Base-by-base conservation (phyloP, 1,140 invertebrate species). In the Tenebrio molitor region DNA sequence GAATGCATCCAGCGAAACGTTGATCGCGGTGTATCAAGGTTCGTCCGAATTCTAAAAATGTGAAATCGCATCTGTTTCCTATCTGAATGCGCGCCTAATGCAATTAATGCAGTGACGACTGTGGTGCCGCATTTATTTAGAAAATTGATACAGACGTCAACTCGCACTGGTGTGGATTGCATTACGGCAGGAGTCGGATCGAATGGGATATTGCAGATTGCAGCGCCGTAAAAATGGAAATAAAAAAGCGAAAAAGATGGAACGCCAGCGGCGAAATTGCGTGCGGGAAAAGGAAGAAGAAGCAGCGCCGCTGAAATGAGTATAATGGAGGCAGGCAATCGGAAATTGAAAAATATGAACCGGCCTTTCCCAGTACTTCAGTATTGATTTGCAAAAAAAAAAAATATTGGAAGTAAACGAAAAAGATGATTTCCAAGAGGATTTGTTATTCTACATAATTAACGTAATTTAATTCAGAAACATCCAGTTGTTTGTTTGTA, bases 71-170 rank as follows among this genome's bases (percentile, higher is more conserved):
- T 58, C 50, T 58, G 50, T 21, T 58, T n/a, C 29, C n/a, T 29
- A 58, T 58, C 50, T 58, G 50, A 58, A 58, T 58, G 50, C 50
- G 21, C 50, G 50, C 21, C 50, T 29, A 58, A 58, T 58, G 50
- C 50, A 58, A 58, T 58, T 58, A 58, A 58, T 58, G 29, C 29
- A 58, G 50, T 58, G 50, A 58, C 50, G 50, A 58, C 50, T 58
- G 21, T 58, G 50, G 50, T 58, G 50, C 50, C 50, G 50, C 50
- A 29, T 58, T 58, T 58, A 58, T 17, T 58, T 58, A 58, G 50
- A 58, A 25, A 58, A 58, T 58, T 58, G 50, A 58, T 58, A 58
- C 12, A 58, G 50, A 58, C 50, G 23, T 58, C 50, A 58, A 29
- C 50, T 33, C 21, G 50, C 25, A 29, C n/a, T 29, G 23, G 50